These are phyloP conservation scores for Battus philenor DNA, from an alignment of 1,140 invertebrate species.

Conservation along the genomic window DNA sequence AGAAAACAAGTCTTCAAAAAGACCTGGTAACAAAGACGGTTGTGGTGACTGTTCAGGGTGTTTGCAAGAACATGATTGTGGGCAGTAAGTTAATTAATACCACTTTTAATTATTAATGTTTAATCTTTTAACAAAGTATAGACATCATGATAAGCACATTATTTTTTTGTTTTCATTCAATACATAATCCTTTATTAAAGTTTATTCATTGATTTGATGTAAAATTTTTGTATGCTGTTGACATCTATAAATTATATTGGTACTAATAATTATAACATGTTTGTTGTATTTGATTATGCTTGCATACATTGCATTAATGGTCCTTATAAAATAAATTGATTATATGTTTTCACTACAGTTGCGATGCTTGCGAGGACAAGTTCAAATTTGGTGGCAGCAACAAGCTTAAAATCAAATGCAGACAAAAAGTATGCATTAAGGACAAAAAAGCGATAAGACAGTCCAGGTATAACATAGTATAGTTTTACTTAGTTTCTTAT, in stretches of 20 bases:
- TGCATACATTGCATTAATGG: no score
- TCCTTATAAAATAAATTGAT: no score
- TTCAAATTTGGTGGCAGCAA: slow-evolving; percentile 85
- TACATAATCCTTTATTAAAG: no score
- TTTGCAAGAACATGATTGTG: slow-evolving; percentile 88
- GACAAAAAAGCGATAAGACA: slow-evolving; percentile 47
- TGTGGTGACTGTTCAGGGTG: slow-evolving; percentile 92
- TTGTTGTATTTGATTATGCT: no score
- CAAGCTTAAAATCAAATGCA: slow-evolving; percentile 83
- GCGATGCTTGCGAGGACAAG: slow-evolving; percentile 88
- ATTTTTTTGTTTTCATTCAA: no score
- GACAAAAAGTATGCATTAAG: slow-evolving; percentile 77
- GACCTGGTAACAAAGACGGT: slow-evolving; percentile 70
- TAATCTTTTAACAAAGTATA: slow-evolving; percentile 21
- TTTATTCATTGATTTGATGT: no score
- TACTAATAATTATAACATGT: no score
- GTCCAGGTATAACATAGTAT: slow-evolving; percentile 46
- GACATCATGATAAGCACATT: no score
- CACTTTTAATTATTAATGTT: slow-evolving; percentile 12
- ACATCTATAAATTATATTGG: no score
- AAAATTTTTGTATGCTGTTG: no score
- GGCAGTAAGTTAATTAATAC: slow-evolving; percentile 70
- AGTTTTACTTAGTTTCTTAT: slow-evolving; percentile 3
- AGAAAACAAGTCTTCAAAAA: slow-evolving; percentile 66
- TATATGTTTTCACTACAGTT: slow-evolving; percentile 77